Percentiles rank a stretch among this genome's conserved stretches.
Evolutionary conservation across 2,797 vertebrate species (phyloP).

Genomic region (Anguilla marmorata): DNA sequence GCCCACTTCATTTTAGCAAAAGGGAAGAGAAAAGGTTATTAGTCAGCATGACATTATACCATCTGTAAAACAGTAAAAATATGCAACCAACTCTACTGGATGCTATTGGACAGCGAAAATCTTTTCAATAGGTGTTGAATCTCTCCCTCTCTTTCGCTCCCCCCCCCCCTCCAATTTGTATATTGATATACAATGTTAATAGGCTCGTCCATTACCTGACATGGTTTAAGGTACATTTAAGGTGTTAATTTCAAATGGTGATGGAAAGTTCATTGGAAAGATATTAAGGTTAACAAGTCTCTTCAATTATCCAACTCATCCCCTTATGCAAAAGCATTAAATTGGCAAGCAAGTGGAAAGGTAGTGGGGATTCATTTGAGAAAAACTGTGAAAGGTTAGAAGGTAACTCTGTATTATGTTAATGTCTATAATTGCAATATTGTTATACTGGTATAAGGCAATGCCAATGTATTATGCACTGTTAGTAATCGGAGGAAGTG

Average conservation of each 20-base stretch:
- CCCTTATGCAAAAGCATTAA: neutral
- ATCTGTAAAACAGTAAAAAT: neutral
- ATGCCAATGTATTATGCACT: neutral
- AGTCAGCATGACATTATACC: neutral
- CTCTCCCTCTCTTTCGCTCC: slow-evolving; percentile 23
- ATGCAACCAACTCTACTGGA: neutral
- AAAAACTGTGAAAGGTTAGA: neutral
- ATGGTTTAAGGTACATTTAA: neutral
- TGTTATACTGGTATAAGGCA: neutral
- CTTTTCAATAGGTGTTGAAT: neutral
- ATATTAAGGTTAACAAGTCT: neutral
- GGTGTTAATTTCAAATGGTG: neutral
- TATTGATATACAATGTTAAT: slow-evolving; percentile 3
- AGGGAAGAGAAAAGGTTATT: slow-evolving; percentile 35
- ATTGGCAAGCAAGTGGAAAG: neutral
- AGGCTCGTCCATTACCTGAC: neutral
- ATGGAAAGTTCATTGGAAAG: neutral
- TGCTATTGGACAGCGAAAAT: neutral
- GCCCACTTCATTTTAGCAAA: slow-evolving; percentile 74
- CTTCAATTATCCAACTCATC: neutral
- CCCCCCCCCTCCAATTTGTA: neutral
- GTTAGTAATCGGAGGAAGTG: neutral
- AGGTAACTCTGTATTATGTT: neutral
- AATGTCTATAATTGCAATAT: neutral
- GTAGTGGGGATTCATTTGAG: neutral